Evolutionary conservation across 2,113 vertebrate genomes (phyloP).

Genomic region (Zosterops lateralis): DNA sequence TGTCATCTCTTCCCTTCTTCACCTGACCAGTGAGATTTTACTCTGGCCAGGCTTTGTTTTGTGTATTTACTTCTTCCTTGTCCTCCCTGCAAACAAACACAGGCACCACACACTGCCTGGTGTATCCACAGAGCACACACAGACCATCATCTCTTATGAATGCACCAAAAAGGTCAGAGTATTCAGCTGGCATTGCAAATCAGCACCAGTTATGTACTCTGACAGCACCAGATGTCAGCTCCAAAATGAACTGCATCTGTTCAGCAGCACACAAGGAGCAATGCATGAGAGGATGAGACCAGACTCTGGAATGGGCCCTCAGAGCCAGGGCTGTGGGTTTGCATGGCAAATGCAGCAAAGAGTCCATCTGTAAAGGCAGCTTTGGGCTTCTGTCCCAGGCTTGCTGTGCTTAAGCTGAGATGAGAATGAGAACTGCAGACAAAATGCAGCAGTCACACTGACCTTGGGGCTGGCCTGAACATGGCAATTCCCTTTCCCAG

Average conservation of each 20-base stretch:
- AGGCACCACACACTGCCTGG: neutral
- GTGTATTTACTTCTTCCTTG: neutral
- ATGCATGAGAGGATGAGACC: neutral
- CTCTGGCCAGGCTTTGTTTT: neutral
- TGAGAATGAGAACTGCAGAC: neutral
- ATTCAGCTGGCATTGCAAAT: slow-evolving; percentile 57
- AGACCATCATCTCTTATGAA: slow-evolving; percentile 8
- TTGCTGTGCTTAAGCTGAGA: neutral
- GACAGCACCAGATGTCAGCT: slow-evolving; percentile 66
- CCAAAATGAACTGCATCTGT: slow-evolving; percentile 54
- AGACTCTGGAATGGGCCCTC: neutral
- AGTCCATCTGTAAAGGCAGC: neutral
- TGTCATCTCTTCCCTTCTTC: neutral
- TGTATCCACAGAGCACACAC: neutral
- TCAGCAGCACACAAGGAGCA: neutral
- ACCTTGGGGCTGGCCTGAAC: neutral
- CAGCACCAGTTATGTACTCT: slow-evolving; percentile 49
- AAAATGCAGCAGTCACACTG: neutral
- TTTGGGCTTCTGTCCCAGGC: neutral
- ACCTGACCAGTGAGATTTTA: neutral
- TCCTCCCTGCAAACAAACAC: neutral
- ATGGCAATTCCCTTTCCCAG: neutral
- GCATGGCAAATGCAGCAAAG: neutral
- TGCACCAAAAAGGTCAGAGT: slow-evolving; percentile 6
- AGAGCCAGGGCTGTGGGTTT: neutral